Evolutionary conservation across 2,888 invertebrate genomes (phyloP), one percentile per base, ranked within the genome.

Genomic region (Ecliptopera silaceata): DNA sequence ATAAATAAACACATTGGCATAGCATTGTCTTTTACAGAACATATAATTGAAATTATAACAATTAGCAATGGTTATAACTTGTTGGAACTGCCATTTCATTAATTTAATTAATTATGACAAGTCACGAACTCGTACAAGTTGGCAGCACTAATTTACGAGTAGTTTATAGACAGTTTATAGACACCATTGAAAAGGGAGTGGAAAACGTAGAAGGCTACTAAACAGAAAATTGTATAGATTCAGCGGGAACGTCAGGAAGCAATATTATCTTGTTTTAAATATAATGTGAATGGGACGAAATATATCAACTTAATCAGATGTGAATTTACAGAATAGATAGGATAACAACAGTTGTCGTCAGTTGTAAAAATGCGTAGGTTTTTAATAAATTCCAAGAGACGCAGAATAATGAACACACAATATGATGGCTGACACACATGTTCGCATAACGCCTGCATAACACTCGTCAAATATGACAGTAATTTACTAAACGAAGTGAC

Each of bases 401-500:
- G 6, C 8, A 8, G 26, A 38, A 39, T 42, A 53, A 34, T 34
- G 20, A 39, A 17, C 22, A 12, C 32, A 38, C 48, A 20, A 43
- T 44, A 39, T 44, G 45, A 54, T 51, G 50, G 51, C 53, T 42
- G 52, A 56, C 52, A 56, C 45, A 54, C 50, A 58, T 48, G 55
- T 42, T 50, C 62, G 64, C 59, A 56, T 49, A 66, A 69, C 66
- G 18, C 32, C 34, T 29, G 56, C 68, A 60, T 72, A 75, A 71
- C 68, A 74, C 76, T 72, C 72, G 75, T 75, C 79, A 76, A 75
- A 74, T 79, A 70, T 71, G 69, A 70, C 69, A 66, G 74, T 74
- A 77, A 78, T 84, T 80, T 72, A 71, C 70, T 68, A 77, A 78
- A 78, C 73, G 72, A 81, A 79, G 82, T 86, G 84, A 84, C 82